Base-by-base conservation (phyloP, 1,140 invertebrate genomes). In the Drosophila prosaltans region DNA sequence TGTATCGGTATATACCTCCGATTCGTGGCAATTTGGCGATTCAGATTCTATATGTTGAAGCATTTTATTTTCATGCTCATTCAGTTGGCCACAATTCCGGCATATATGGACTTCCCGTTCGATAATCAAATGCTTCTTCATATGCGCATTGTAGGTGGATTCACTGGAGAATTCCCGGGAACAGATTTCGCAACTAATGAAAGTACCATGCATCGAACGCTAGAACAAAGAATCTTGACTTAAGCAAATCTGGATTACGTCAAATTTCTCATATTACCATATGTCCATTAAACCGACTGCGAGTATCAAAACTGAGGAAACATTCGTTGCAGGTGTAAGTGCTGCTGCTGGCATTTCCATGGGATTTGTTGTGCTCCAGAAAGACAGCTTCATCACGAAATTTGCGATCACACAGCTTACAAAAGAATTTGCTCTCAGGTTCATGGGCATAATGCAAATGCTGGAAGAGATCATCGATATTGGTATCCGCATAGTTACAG, bases 361-460 rank as follows among this genome's bases (percentile, higher is more conserved):
- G 91, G 6, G 80, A 78, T 30, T 77, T 78, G 4, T 73, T 81
- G 61, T 92, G 91, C 21, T 79, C 76, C 16, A 59, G 55, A 10
- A 79, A 90, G 0, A 77, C 67, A 0, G 68, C 64, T 1, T 69
- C 28, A 60, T 92, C 78, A 0, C 78, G 77, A n/a, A 92, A 92
- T 10, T 79, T 79, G 3, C 85, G 84, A 85, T 92, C 91, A 43
- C 91, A 92, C 26, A 81, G 67, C 26, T 76, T 84, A 51, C 91
- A 92, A 26, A 89, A 84, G 43, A 82, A 72, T 2, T 72, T 79
- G 28, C 72, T 70, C n/a, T 59, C 69, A 0, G 82, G 78, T 16
- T 92, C 85, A 61, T 92, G 91, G 0, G 72, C 55, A 54, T 92
- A 92, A 6, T 88, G 64, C 28, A 92, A 65, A 60, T 92, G 91